A percentile compares a stretch with the other conserved stretches of the same genome.
These are phyloP conservation scores for Antrozous pallidus DNA, from an alignment of 2,797 vertebrate genomes.

Conservation along the genomic window DNA sequence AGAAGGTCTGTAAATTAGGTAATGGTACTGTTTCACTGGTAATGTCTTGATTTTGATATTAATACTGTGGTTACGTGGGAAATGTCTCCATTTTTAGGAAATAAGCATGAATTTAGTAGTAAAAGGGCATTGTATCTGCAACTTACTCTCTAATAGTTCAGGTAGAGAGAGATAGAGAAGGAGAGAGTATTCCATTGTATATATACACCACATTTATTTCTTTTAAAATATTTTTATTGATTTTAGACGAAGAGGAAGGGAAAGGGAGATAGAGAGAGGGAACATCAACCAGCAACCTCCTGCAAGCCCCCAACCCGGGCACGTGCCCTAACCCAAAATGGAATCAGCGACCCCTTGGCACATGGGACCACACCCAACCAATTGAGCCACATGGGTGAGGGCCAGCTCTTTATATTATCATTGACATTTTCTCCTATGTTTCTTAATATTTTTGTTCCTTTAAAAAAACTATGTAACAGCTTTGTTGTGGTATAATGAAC, in stretches of 20 bases:
- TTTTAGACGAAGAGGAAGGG: neutral
- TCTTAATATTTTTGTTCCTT: slow-evolving; percentile 27
- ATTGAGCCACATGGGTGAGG: neutral
- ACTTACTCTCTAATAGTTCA: neutral
- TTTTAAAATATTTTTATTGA: neutral
- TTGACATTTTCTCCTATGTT: neutral
- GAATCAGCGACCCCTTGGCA: neutral
- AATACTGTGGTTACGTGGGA: neutral
- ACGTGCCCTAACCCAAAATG: neutral
- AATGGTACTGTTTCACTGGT: neutral
- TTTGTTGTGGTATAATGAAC: neutral
- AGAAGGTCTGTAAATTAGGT: neutral
- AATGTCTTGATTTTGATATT: neutral
- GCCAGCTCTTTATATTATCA: neutral
- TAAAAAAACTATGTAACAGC: neutral
- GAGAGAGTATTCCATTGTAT: no score
- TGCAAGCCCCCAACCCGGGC: neutral
- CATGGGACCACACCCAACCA: neutral
- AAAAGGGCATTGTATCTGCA: neutral
- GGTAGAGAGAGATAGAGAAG: neutral
- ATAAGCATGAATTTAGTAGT: neutral
- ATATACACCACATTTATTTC: neutral
- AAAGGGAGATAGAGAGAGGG: neutral
- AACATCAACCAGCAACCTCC: neutral
- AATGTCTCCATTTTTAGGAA: neutral